Conservation (phyloP, 2,888 invertebrate genomes). For the Meteorus colon region DNA sequence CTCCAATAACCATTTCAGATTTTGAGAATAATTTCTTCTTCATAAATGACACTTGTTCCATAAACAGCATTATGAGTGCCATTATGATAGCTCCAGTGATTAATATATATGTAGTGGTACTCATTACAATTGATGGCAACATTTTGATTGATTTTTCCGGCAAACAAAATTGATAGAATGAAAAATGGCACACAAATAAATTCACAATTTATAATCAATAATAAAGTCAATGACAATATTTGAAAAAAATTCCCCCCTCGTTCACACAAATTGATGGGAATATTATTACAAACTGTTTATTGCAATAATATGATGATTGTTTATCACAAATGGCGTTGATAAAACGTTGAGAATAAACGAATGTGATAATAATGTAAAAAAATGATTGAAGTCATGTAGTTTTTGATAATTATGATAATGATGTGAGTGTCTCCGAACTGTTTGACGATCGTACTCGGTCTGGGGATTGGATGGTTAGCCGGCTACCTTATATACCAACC, state of each 20-base stretch:
- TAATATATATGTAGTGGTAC: conserved; percentile 22
- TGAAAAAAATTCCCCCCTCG: no score
- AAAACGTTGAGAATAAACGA: no score
- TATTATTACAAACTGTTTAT: no score
- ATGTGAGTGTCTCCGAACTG: conserved; percentile 60
- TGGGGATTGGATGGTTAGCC: conserved; percentile 68
- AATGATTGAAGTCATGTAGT: background rate
- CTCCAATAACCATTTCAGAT: conserved; percentile 38
- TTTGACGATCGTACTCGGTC: conserved; percentile 69
- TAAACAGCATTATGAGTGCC: conserved; percentile 30
- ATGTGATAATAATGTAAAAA: background rate
- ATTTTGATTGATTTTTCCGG: background rate
- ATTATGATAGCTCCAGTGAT: conserved; percentile 32
- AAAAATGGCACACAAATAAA: background rate
- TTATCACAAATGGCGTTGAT: no score
- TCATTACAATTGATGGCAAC: background rate
- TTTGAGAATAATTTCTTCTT: background rate
- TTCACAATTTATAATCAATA: background rate
- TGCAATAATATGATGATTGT: no score
- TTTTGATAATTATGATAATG: conserved; percentile 29
- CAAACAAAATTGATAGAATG: background rate
- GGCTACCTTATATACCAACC: conserved; percentile 70
- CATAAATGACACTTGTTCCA: conserved; percentile 32
- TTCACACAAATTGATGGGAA: no score
- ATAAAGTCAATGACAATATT: no score